Evolutionary conservation across 2,888 invertebrate species (phyloP), one percentile per base, ranked within the genome.

Genomic region (Orthosia gothica): DNA sequence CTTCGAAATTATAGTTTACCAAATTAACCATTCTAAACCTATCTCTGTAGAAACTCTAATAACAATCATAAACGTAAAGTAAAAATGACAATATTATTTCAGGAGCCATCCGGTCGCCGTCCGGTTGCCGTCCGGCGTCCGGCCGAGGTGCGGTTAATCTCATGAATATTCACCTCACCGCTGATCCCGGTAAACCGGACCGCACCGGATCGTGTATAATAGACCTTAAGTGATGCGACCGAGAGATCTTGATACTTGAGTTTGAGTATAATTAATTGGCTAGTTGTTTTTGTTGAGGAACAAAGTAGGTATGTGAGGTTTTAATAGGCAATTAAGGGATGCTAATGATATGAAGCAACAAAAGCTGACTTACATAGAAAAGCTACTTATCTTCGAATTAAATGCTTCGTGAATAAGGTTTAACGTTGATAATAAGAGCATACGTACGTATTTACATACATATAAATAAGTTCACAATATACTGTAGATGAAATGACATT

Each of bases 161-260:
- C 93, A 93, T 94, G 92, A 94, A 94, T 94, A 94, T 94, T 91
- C 92, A 92, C 88, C 87, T 89, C 88, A 89, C 91, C 91, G 86
- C 91, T 77, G 84, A 83, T 79, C 79, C 83, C 88, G 81, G 78
- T 87, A 81, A 84, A 83, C 86, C 84, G 85, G 77, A 81, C 87
- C 79, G 79, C 62, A 75, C 84, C 74, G 83, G 69, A 62, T 76
- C 84, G 72, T 87, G 82, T 87, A 83, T 85, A 85, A 88, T 76
- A 74, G 78, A 81, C 76, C 83, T 81, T 78, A 65, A 69, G 66
- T 57, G 47, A 20, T 32, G 50, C 55, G 49, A 74, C 63, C n/a
- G 13, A 55, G 7, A 23, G 61, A 70, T 83, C 83, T 86, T 88
- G 82, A 85, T 89, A 79, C 67, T 76, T 75, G 50, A 73, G 26